phyloP scores from a whole-genome alignment of 2,113 vertebrate species.

The Malurus elegans region DNA sequence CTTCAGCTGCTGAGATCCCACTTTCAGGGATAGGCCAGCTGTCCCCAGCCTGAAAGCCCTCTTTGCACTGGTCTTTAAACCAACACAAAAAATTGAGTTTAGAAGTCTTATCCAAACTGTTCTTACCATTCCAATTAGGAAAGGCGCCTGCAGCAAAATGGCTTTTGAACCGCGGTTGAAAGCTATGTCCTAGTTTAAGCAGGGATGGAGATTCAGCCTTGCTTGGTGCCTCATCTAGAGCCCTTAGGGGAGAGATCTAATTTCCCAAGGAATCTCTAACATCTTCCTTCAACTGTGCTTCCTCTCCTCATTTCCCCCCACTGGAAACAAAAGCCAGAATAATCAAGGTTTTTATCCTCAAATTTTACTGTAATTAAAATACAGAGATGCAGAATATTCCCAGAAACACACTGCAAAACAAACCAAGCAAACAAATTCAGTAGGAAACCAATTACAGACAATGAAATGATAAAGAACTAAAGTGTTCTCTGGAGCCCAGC shows the following conservation, averaged over 20 bases:
- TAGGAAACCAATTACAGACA: constrained; percentile 58
- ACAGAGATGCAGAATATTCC: constrained; percentile 65
- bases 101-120: constrained; percentile 2
- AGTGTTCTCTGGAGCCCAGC: constrained; percentile 10
- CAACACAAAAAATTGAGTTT: not conserved
- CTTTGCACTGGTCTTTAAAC: not conserved
- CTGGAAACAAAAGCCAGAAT: constrained; percentile 23
- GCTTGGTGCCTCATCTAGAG: constrained; percentile 20
- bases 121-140: constrained; percentile 14
- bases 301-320: constrained; percentile 8
- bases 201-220: not conserved
- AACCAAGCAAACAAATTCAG: constrained; percentile 53
- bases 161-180: not conserved
- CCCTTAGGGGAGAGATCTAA: constrained; percentile 33
- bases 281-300: constrained; percentile 4
- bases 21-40: not conserved
- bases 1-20: not conserved
- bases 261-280: constrained; percentile 59
- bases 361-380: constrained; percentile 70
- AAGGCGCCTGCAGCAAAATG: not conserved
- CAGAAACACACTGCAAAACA: constrained; percentile 63
- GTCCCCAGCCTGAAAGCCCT: not conserved
- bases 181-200: constrained; percentile 45
- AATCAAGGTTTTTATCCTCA: constrained; percentile 55
- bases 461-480: constrained; percentile 46